A percentile compares a stretch with the other conserved stretches of the same genome.
phyloP scores from a whole-genome alignment of 2,113 vertebrate genomes.

The Oostethus manadensis region DNA sequence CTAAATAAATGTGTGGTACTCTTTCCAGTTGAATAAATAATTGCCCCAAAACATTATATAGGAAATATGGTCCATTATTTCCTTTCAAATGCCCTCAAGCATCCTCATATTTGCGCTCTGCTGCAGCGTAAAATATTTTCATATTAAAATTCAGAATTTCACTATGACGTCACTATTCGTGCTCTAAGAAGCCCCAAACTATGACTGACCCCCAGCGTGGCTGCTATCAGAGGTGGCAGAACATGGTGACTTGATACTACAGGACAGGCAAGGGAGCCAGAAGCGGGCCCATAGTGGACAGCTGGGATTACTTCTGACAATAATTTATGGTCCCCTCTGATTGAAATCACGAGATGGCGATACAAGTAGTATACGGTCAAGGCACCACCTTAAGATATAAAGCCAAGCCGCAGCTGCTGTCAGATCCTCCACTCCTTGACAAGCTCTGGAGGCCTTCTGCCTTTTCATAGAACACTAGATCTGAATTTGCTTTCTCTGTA shows the following conservation, averaged over 20 bases:
- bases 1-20: no score
- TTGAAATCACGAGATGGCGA: slow-evolving; percentile 63
- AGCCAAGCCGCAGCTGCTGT: slow-evolving; percentile 65
- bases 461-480: slow-evolving; percentile 47
- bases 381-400: slow-evolving; percentile 70
- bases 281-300: slow-evolving; percentile 56
- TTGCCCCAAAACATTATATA: no score
- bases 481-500: slow-evolving; percentile 29
- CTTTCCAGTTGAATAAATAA: no score
- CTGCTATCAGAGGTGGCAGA: slow-evolving; percentile 40
- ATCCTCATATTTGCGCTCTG: background rate
- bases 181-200: background rate
- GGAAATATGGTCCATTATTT: no score
- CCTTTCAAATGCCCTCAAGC: no score
- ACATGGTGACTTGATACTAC: slow-evolving; percentile 59
- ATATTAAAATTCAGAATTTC: background rate
- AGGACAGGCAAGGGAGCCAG: slow-evolving; percentile 60
- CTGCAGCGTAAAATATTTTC: background rate
- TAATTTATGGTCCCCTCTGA: slow-evolving; percentile 70
- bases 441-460: slow-evolving; percentile 60
- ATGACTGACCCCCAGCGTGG: background rate
- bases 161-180: background rate
- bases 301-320: slow-evolving; percentile 70
- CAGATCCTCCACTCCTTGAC: slow-evolving; percentile 51
- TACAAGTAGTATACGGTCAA: slow-evolving; percentile 35